These are phyloP conservation scores for Lophius piscatorius DNA, from an alignment of 2,113 vertebrate genomes.

Conservation along the genomic window DNA sequence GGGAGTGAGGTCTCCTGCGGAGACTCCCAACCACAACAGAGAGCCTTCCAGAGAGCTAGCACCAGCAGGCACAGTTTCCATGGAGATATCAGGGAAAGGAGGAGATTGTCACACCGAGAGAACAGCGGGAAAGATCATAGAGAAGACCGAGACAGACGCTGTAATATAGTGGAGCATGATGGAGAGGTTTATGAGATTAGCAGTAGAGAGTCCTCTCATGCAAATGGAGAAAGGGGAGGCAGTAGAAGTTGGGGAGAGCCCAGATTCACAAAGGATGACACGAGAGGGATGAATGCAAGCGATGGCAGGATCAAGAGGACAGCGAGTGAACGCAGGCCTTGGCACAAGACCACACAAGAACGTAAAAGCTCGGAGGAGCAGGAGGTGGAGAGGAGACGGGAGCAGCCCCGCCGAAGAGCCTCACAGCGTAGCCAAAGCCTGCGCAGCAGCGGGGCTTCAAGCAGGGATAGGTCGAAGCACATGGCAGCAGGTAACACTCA, in stretches of 20 bases:
- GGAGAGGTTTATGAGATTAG: constrained; percentile 41
- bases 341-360: constrained; percentile 44
- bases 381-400: constrained; percentile 51
- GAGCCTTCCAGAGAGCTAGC: constrained; percentile 63
- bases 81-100: constrained; percentile 66
- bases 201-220: constrained; percentile 10
- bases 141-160: constrained; percentile 33
- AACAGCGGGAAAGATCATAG: constrained; percentile 53
- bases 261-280: neutral
- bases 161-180: constrained; percentile 3
- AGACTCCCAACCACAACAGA: constrained; percentile 64
- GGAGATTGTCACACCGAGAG: constrained; percentile 43
- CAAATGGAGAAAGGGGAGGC: constrained; percentile 26
- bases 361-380: constrained; percentile 65
- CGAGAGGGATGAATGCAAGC: constrained; percentile 23
- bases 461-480: constrained; percentile 46
- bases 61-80: constrained; percentile 75
- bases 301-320: constrained; percentile 38
- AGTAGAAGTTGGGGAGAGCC: constrained; percentile 34
- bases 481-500: constrained; percentile 73
- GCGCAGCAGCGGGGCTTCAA: constrained; percentile 48
- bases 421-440: constrained; percentile 65
- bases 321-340: constrained; percentile 44
- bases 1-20: constrained; percentile 60
- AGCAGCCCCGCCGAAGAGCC: constrained; percentile 36